phyloP scores from a whole-genome alignment of 2,888 invertebrate species.

The Antitype chi region DNA sequence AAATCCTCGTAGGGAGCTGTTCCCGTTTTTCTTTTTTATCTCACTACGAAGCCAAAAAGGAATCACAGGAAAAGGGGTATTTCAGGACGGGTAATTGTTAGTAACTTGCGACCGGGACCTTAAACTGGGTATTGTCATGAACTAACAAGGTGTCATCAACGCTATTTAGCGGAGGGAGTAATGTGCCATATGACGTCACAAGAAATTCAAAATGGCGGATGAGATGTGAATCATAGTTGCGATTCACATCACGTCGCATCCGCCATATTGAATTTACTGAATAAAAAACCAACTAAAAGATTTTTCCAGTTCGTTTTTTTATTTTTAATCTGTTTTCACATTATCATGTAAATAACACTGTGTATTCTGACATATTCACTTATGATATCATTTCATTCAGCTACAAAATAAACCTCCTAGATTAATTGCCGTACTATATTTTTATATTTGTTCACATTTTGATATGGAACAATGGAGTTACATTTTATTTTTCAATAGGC shows the following conservation, averaged over 20 bases:
- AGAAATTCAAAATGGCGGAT: neutral
- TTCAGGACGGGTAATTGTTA: neutral
- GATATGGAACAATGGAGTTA: slow-evolving; percentile 36
- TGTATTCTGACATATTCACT: slow-evolving; percentile 5
- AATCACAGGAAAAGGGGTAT: neutral
- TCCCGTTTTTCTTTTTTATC: slow-evolving; percentile 24
- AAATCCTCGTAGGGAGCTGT: slow-evolving; percentile 36
- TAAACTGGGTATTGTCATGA: neutral
- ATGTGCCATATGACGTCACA: neutral
- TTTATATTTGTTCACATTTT: slow-evolving; percentile 34
- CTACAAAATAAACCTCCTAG: slow-evolving; percentile 23
- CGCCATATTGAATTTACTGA: neutral
- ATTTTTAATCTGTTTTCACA: too few relatives aligned
- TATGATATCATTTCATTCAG: slow-evolving; percentile 19
- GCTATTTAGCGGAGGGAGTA: neutral
- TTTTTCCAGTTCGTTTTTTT: neutral
- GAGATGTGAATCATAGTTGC: neutral
- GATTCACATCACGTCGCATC: neutral
- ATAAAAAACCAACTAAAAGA: neutral
- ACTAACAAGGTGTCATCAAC: neutral
- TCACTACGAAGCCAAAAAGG: neutral
- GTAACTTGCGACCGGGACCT: neutral
- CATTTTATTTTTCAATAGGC: slow-evolving; percentile 55
- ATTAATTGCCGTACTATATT: slow-evolving; percentile 28
- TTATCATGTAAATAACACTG: slow-evolving; percentile 4